Evolutionary conservation across 1,140 invertebrate species (phyloP), one percentile per base, ranked within the genome.

Genomic region (Ericerus pela): DNA sequence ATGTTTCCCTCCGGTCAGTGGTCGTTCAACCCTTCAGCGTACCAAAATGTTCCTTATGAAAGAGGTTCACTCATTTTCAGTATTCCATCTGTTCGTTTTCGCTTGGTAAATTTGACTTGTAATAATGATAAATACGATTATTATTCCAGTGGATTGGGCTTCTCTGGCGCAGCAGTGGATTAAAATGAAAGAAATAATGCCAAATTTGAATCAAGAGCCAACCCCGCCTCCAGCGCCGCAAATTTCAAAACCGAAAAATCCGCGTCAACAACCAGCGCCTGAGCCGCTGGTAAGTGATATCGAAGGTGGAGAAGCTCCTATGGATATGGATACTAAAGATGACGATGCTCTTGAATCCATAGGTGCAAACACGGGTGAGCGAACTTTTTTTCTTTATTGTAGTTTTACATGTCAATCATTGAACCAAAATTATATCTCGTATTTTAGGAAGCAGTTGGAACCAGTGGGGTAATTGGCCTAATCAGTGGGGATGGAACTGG

Each of bases 81-180:
- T 37, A 51, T 53, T 14, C 14, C 41, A 28, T 55, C 43, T 58
- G 58, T 47, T 59, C 54, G 47, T 24, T 57, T 55, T 31, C 55
- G 58, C 43, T 37, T 41, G 31, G 51, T 20, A 24, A 57, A 57
- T 51, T 30, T 57, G 55, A 54, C 54, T 33, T 37, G 5, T 51
- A 29, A 31, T 22, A 30, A 56, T 33, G 26, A 53, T 54, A 58
- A 57, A 20, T 59, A 56, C 4, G 55, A 55, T 54, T 33, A 61
- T 57, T 61, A 61, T 68, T 69, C 27, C 65, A 79, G 92, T 96
- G 54, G 92, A 96, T 70, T 96, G 93, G 92, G 92, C 90, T 28
- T 81, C 85, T 54, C 70, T 96, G 60, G 92, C 93, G 16, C 92
- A 96, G 65, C 91, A 96, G 78, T 96, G 93, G 93, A 96, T 96